Conservation (phyloP, 2,888 invertebrate genomes). For the Graphium colonna region DNA sequence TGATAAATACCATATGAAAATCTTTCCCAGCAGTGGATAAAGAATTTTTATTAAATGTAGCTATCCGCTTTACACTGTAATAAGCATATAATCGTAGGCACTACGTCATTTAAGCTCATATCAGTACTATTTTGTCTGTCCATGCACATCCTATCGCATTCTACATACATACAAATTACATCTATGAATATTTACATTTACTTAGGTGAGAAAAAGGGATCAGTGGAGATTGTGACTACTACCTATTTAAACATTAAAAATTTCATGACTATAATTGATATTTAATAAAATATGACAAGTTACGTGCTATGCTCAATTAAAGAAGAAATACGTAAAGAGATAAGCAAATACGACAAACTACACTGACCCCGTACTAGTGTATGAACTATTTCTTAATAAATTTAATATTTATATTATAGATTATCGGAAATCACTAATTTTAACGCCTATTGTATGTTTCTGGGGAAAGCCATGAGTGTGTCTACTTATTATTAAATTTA, state of each 20-base stretch:
- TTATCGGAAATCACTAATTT: slow-evolving; percentile 35
- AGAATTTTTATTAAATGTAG: slow-evolving; percentile 36
- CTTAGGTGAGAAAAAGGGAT: slow-evolving; percentile 26
- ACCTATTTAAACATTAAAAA: neutral
- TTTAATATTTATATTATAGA: neutral
- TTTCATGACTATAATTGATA: neutral
- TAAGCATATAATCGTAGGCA: slow-evolving; percentile 82
- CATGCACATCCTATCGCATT: slow-evolving; percentile 68
- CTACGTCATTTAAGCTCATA: slow-evolving; percentile 84
- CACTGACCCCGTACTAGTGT: slow-evolving; percentile 21
- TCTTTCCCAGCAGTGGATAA: slow-evolving; percentile 16
- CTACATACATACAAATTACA: slow-evolving; percentile 69
- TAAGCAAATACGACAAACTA: slow-evolving; percentile 19
- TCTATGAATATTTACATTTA: slow-evolving; percentile 60
- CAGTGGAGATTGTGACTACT: slow-evolving; percentile 23
- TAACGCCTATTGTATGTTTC: neutral
- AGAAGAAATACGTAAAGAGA: neutral
- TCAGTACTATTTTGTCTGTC: slow-evolving; percentile 80
- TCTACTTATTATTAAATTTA: neutral
- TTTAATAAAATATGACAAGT: neutral
- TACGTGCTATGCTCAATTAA: neutral
- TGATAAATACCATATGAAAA: slow-evolving; percentile 21
- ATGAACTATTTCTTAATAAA: neutral
- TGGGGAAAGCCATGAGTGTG: neutral
- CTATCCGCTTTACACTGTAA: slow-evolving; percentile 55